These are phyloP conservation scores for Phrynocephalus forsythii DNA, from an alignment of 2,797 vertebrate genomes.

Conservation along the genomic window DNA sequence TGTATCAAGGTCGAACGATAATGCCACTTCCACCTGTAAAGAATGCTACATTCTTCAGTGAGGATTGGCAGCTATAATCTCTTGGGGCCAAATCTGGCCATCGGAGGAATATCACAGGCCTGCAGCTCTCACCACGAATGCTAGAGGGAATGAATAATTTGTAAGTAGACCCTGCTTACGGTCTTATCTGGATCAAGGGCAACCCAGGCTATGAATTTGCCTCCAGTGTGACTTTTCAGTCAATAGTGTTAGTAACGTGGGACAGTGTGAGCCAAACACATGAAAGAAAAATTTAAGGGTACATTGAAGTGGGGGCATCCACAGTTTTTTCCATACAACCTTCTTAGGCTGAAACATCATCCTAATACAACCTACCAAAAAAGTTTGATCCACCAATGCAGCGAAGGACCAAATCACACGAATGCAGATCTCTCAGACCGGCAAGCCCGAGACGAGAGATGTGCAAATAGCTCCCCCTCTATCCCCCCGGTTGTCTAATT, in stretches of 20 bases:
- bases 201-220: background rate
- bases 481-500: too few relatives aligned
- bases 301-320: too few relatives aligned
- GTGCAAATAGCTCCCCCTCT: too few relatives aligned
- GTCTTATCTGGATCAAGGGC: too few relatives aligned
- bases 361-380: background rate
- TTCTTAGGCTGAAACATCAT: background rate
- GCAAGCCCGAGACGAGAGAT: too few relatives aligned
- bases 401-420: background rate
- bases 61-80: background rate
- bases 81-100: background rate
- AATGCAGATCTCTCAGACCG: too few relatives aligned
- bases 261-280: background rate
- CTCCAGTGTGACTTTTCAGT: background rate
- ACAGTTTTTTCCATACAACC: too few relatives aligned
- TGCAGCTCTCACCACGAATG: background rate
- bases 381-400: background rate
- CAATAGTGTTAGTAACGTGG: background rate
- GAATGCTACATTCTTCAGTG: background rate
- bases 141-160: background rate
- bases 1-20: background rate
- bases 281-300: background rate
- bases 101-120: too few relatives aligned
- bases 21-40: background rate
- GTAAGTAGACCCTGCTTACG: too few relatives aligned